Percentiles rank a stretch among this genome's conserved stretches.
Conservation (phyloP, 1,140 invertebrate genomes). For the Sesamia nonagrioides region DNA sequence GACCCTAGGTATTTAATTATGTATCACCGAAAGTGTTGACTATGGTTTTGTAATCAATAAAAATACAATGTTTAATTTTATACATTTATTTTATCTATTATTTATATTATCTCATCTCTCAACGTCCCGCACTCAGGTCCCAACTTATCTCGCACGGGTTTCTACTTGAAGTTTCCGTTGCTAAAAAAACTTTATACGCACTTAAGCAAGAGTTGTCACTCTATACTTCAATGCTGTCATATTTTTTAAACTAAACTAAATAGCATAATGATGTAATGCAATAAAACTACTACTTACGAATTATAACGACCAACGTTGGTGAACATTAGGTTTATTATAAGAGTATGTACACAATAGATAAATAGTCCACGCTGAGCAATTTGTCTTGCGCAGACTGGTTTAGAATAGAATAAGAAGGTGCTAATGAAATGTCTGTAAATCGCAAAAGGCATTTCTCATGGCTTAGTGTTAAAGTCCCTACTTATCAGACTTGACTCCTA, state of each 20-base stretch:
- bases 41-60: no score
- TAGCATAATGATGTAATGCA: constrained; percentile 52
- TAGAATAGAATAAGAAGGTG: constrained; percentile 26
- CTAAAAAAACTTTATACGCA: no score
- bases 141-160: no score
- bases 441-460: neutral
- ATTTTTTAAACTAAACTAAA: constrained; percentile 28
- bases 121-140: no score
- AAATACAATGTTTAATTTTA: no score
- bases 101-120: no score
- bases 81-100: no score
- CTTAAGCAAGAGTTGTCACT: constrained; percentile 9
- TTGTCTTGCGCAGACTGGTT: constrained; percentile 22
- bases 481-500: neutral
- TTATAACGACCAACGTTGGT: constrained; percentile 58
- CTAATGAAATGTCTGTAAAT: neutral
- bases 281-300: constrained; percentile 54
- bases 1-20: no score
- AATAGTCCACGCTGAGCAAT: neutral
- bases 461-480: neutral
- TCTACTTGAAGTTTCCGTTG: no score
- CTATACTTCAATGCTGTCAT: constrained; percentile 2
- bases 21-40: no score
- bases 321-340: constrained; percentile 53
- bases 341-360: constrained; percentile 45